A percentile compares a stretch with the other conserved stretches of the same genome.
phyloP scores from a whole-genome alignment of 2,113 vertebrate species.

The Brachyistius frenatus region DNA sequence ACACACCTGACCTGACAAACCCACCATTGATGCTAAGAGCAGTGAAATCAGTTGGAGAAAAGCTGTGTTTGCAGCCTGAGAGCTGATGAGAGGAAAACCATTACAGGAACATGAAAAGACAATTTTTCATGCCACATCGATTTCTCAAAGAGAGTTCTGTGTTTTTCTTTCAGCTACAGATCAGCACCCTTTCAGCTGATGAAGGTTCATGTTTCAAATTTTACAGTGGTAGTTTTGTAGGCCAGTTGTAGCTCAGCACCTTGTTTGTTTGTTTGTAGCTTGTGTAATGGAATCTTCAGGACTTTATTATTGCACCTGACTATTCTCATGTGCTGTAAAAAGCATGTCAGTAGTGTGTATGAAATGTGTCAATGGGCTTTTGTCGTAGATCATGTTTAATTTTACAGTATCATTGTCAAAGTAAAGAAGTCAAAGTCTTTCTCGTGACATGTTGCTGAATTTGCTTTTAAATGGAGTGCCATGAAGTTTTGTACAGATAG shows the following conservation, averaged over 20 bases:
- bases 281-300: no score
- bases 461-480: not conserved
- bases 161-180: constrained; percentile 14
- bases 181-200: constrained; percentile 53
- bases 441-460: not conserved
- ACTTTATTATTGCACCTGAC: not conserved
- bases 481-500: no score
- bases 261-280: not conserved
- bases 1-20: not conserved
- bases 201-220: constrained; percentile 6
- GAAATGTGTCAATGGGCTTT: no score
- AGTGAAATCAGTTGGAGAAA: constrained; percentile 18
- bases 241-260: not conserved
- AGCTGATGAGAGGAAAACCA: constrained; percentile 16
- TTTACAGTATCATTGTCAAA: no score
- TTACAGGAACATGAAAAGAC: constrained; percentile 30
- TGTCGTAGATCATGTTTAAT: no score
- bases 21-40: not conserved
- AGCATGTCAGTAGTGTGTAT: no score
- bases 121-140: constrained; percentile 1
- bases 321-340: not conserved
- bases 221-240: not conserved
- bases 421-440: not conserved
- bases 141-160: constrained; percentile 33
- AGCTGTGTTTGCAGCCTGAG: not conserved